A percentile compares a stretch with the other conserved stretches of the same genome.
Conservation (phyloP, 2,888 invertebrate species). For the Nemotelus nigrinus region DNA sequence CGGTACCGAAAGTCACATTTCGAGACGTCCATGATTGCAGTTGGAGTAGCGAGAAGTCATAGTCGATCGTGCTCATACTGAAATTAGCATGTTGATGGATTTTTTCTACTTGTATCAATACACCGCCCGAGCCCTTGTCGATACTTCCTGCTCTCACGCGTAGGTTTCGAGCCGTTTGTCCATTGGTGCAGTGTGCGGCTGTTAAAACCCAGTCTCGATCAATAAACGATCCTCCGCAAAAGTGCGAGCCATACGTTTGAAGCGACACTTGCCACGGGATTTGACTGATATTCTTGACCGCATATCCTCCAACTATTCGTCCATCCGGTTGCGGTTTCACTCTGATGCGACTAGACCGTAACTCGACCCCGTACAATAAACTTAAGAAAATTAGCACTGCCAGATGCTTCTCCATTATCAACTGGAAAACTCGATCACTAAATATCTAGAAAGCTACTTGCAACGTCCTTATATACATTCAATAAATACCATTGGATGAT, state of each 20-base stretch:
- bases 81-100: constrained; percentile 61
- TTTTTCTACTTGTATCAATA: constrained; percentile 57
- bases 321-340: constrained; percentile 56
- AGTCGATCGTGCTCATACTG: constrained; percentile 61
- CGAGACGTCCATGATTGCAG: constrained; percentile 56
- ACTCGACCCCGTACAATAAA: neutral
- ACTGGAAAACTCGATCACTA: neutral
- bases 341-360: neutral
- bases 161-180: constrained; percentile 51
- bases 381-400: neutral
- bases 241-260: constrained; percentile 59
- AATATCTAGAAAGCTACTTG: neutral
- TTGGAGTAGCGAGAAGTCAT: constrained; percentile 64
- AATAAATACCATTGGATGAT: neutral
- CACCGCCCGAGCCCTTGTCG: constrained; percentile 59
- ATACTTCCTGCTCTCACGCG: constrained; percentile 63
- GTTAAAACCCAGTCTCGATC: constrained; percentile 61
- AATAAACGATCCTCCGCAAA: constrained; percentile 66
- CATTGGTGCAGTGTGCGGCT: constrained; percentile 64
- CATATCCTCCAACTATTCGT: constrained; percentile 65
- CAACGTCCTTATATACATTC: neutral
- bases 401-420: neutral
- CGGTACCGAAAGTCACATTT: constrained; percentile 53
- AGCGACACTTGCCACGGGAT: constrained; percentile 66
- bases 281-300: constrained; percentile 59